Percentiles rank a stretch among this genome's conserved stretches.
These are phyloP conservation scores for Anoplophora glabripennis DNA, from an alignment of 1,140 invertebrate species.

Conservation along the genomic window DNA sequence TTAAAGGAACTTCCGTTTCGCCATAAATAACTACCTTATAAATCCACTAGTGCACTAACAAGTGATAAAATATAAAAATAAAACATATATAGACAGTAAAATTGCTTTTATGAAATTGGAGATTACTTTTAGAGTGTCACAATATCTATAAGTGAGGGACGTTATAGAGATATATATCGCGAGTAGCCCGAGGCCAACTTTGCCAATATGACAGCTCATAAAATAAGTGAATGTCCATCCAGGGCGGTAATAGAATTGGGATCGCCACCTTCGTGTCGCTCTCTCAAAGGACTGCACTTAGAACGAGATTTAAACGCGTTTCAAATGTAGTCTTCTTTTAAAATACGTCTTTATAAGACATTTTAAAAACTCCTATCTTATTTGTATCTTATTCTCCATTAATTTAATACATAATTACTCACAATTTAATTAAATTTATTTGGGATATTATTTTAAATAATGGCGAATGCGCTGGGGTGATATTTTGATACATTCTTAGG, in stretches of 20 bases:
- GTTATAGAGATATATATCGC: constrained; percentile 11
- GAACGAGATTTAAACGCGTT: too few species aligned
- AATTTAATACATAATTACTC: too few species aligned
- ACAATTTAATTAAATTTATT: too few species aligned
- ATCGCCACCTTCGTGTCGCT: constrained; percentile 39
- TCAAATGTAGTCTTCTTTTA: too few species aligned
- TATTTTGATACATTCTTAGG: too few species aligned
- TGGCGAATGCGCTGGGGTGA: too few species aligned
- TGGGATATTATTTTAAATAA: too few species aligned
- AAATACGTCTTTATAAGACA: too few species aligned
- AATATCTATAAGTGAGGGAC: constrained; percentile 7
- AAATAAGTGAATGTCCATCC: constrained; percentile 48
- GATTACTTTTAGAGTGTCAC: constrained; percentile 17
- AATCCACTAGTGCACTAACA: constrained; percentile 1
- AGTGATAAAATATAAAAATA: constrained; percentile 10
- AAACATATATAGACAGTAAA: constrained; percentile 6
- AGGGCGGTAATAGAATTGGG: constrained; percentile 45
- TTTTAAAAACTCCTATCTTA: too few species aligned
- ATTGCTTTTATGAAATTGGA: constrained; percentile 19
- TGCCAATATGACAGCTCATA: constrained; percentile 49
- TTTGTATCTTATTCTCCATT: too few species aligned
- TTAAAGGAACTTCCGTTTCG: neutral
- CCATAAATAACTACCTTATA: neutral
- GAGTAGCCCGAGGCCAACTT: constrained; percentile 32
- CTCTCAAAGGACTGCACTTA: too few species aligned